Evolutionary conservation across 2,113 vertebrate genomes (phyloP), one percentile per base, ranked within the genome.

Genomic region (Callipepla squamata): DNA sequence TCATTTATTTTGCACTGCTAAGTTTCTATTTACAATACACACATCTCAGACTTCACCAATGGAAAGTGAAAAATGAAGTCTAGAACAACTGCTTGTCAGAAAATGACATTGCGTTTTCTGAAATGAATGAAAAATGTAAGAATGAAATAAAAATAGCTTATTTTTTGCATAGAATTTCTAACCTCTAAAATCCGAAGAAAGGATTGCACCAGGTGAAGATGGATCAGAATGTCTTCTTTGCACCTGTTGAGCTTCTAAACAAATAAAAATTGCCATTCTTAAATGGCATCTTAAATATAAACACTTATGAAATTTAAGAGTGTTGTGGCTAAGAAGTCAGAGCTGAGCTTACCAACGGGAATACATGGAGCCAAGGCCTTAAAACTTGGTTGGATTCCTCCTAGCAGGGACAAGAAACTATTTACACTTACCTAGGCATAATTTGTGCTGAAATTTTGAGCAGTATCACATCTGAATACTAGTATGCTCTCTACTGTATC

Each of bases 11-110:
- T 45, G 47, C 19, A 6, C 36, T 36, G 22, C 50, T 79, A 77
- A 69, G 45, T 40, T 51, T 23, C 34, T 58, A 0, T 5, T 68
- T 28, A n/a, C 2, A 7, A 8, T 8, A 7, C 36, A 26, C 0
- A 0, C 6, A 45, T 23, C 55, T 83, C 59, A 57, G n/a, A 14
- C 61, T 81, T 86, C n/a, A 45, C 45, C 50, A 16, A 25, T 44
- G 13, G 13, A 4, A 6, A 38, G n/a, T 32, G 34, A 38, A 75
- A 59, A 21, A 13, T 22, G 36, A 51, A 53, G 47, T 38, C 16
- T 58, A 72, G 45, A 58, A 45, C 36, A 11, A 36, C 30, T 57
- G 1, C 40, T 63, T 59, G 5, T 2, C 18, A 70, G 51, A 75
- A 88, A 83, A 45, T 62, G 5, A 88, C 36, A 13, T 40, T 45